phyloP scores from a whole-genome alignment of 2,113 vertebrate genomes.

The Cyanoderma ruficeps region DNA sequence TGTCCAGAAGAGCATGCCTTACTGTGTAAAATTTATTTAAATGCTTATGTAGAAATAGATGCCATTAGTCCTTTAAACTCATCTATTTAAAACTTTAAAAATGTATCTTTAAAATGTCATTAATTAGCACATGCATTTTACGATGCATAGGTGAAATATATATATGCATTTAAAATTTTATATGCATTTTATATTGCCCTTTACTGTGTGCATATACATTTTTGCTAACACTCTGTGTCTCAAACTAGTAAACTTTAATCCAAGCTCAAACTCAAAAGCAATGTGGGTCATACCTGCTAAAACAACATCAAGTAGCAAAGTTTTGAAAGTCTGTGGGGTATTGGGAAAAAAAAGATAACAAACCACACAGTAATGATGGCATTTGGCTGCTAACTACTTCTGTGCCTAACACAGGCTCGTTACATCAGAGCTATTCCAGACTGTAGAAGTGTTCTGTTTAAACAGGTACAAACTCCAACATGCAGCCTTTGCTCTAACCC shows the following conservation, averaged over 20 bases:
- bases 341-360: not conserved
- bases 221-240: not conserved
- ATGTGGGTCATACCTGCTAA: not conserved
- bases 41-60: not conserved
- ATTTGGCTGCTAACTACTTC: not conserved
- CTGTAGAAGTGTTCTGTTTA: not conserved
- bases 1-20: not conserved
- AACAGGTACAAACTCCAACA: not conserved
- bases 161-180: not conserved
- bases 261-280: not conserved
- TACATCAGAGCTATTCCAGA: not conserved
- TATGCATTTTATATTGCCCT: not conserved
- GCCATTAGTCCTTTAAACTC: not conserved
- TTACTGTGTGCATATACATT: not conserved
- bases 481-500: not conserved
- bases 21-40: not conserved
- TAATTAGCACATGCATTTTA: not conserved
- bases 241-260: not conserved
- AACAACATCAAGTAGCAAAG: not conserved
- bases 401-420: accelerated
- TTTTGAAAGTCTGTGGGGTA: not conserved
- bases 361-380: not conserved
- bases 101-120: accelerated
- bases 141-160: not conserved
- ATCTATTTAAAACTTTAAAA: not conserved